Evolutionary conservation across 2,113 vertebrate species (phyloP), one percentile per base, ranked within the genome.

Genomic region (Sciurus niger): DNA sequence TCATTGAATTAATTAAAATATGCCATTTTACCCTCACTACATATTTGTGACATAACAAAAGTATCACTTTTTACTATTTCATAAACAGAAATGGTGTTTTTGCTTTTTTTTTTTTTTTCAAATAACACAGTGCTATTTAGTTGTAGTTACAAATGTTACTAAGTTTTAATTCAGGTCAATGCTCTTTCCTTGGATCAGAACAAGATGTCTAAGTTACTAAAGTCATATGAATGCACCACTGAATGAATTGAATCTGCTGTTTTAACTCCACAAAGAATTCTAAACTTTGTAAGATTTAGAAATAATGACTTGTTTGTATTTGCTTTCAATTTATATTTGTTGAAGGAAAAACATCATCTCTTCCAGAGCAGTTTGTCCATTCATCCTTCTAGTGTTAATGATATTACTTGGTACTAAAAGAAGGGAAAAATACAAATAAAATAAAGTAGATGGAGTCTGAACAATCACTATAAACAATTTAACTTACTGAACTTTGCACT

Each of bases 261-360:
- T 85, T 85, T 74, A 72, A 53, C 53, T 93, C 10, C n/a, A 92
- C 46, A 37, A 6, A 85, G 8, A 90, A 37, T 8, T 18, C 28
- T n/a, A 67, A 84, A 92, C 3, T 84, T 93, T 77, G 24, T 93
- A 11, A 93, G 46, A 84, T 67, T 90, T 28, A 94, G n/a, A 95
- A 94, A 58, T 73, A 65, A 70, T 32, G 3, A 46, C 14, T 68
- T 89, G 55, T 48, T 80, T n/a, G n/a, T 9, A 16, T 32, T 32
- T 83, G 1, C 34, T 85, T 85, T 89, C 79, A 95, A 87, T 87
- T 17, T 94, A 43, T 93, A 51, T 51, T 11, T 68, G 72, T 43
- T 82, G 13, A 92, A 86, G 11, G 32, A 73, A 46, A 91, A 46
- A 17, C 11, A 78, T 53, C n/a, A 68, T 7, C 77, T 95, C 17